Base-by-base conservation (phyloP, 2,113 vertebrate genomes). In the Colaptes auratus region DNA sequence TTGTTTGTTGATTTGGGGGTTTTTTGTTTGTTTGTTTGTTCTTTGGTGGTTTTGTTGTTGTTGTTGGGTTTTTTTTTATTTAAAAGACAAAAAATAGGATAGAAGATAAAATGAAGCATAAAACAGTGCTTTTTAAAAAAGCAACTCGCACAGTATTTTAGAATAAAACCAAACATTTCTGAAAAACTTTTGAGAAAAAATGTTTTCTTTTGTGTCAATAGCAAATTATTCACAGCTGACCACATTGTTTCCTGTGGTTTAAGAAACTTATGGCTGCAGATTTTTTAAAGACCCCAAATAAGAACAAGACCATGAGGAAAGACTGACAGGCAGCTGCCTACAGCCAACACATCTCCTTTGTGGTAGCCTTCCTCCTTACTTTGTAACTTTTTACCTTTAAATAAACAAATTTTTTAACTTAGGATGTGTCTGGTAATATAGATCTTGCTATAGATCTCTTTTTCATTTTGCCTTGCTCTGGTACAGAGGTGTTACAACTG, bases 311-410 rank as follows among this genome's bases (percentile, higher is more conserved):
- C 8, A 12, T 8, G 55, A 88, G 72, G 3, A 76, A 82, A 90
- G 20, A 8, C 9, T 89, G 13, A 6, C 28, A 63, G 65, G 28
- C 15, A 52, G 6, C 35, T 83, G 8, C 19, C 36, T 86, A 20
- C 12, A 85, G 33, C 42, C 79, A 71, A 52, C 35, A n/a, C 5
- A 55, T 39, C 12, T 64, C 15, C 17, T 88, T 78, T 64, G 25
- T 21, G 44, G 75, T 12, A 61, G 8, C 10, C 8, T 52, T 81
- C 33, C 31, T 50, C 82, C 3, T 64, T 19, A 16, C 5, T 60
- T 78, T 48, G 13, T 33, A 42, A 3, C 1, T 19, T 30, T 42
- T 6, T 5, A 0, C 2, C 20, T 3, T 6, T 24, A 50, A 31
- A 1, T 7, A n/a, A 1, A 52, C 10, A 48, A 50, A 23, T 58